A percentile compares a stretch with the other conserved stretches of the same genome.
Conservation (phyloP, 1,140 invertebrate genomes). For the Phthorimaea operculella region DNA sequence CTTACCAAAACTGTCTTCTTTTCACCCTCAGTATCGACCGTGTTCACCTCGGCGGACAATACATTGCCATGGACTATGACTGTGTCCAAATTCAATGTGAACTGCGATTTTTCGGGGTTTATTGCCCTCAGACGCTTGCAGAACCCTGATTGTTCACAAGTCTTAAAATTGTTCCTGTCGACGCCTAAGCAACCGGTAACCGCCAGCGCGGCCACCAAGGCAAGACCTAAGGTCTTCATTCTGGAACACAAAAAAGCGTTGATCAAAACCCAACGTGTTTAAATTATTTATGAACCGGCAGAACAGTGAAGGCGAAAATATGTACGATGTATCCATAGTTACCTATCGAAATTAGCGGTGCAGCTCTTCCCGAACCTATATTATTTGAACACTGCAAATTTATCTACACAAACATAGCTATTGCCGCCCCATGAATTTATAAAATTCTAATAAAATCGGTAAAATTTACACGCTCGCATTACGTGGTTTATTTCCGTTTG, state of each 20-base stretch:
- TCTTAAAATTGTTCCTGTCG: constrained; percentile 91
- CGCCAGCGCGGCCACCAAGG: constrained; percentile 32
- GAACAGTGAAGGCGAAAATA: no score
- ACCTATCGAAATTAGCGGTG: no score
- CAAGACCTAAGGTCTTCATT: constrained; percentile 47
- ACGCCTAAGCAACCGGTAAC: constrained; percentile 69
- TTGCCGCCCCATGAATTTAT: constrained; percentile 5
- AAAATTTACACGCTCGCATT: constrained; percentile 37
- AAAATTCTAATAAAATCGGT: constrained; percentile 14
- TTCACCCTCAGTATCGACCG: constrained; percentile 34
- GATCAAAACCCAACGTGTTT: no score
- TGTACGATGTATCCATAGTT: no score
- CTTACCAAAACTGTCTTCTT: constrained; percentile 43
- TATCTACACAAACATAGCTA: constrained; percentile 15
- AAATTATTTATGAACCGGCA: no score
- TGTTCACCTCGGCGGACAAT: constrained; percentile 73
- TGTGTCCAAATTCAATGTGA: constrained; percentile 77
- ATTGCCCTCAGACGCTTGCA: constrained; percentile 87
- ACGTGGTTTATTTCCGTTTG: constrained; percentile 53
- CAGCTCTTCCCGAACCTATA: no score
- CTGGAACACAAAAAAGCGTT: constrained; percentile 30
- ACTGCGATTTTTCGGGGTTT: constrained; percentile 79
- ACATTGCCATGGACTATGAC: constrained; percentile 74
- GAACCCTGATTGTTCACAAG: constrained; percentile 95
- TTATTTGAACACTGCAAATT: background rate